Evolutionary conservation across 2,797 vertebrate genomes (phyloP), one percentile per base, ranked within the genome.

Genomic region (Poeciliopsis turneri): DNA sequence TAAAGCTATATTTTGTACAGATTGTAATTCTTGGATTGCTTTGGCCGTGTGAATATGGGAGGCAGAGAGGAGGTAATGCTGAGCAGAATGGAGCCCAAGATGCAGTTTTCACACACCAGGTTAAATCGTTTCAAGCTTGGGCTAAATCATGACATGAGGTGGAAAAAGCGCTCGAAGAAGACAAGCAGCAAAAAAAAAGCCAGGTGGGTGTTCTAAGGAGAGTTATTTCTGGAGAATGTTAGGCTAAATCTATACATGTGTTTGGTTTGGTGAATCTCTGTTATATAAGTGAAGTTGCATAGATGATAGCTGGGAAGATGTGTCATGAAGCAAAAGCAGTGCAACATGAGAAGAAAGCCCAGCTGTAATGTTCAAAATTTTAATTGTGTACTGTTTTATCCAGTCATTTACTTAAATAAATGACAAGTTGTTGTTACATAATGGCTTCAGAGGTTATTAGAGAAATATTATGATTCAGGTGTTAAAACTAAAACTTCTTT

Each of bases 11-110:
- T 82, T 82, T 75, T 86, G 76, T 78, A 55, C 79, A 8, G 68
- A 80, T 61, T 74, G 57, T 79, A 81, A 89, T 84, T 89, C 79
- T 81, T 78, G 80, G 87, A 88, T 84, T 90, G 69, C 9, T 79
- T 74, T 69, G 66, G 76, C 43, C 16, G 10, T 57, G 83, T 79
- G 78, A 87, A 84, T 78, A 95, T 95, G 94, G 90, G 90, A 70
- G 92, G 91, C 82, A 92, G 86, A 87, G 90, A 91, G 66, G 90
- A 94, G 78, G 78, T 91, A 25, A 76, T 87, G n/a, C 68, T 46
- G 75, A 81, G 30, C 83, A 86, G 79, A 55, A 66, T 85, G 1
- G 77, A 68, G 64, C 78, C 87, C 86, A 84, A 69, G 80, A 90
- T 91, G 84, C 83, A 82, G 75, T 87, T 87, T 72, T 41, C 90